A percentile compares a stretch with the other conserved stretches of the same genome.
phyloP scores from a whole-genome alignment of 2,888 invertebrate genomes.

The Matsumyia berberina region DNA sequence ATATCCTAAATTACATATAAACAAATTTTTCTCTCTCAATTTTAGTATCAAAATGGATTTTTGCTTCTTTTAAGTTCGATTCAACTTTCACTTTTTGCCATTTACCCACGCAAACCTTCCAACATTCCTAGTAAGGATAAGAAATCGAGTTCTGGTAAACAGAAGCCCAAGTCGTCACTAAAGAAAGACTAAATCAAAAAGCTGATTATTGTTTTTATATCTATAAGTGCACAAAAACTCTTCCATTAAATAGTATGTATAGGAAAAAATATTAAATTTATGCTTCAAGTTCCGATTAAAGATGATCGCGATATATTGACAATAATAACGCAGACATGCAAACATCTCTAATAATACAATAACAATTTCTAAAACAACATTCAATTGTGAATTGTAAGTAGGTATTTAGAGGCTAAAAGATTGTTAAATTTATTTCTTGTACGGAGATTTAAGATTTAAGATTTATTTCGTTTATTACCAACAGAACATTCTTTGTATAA shows the following conservation, averaged over 20 bases:
- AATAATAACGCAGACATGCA: constrained; percentile 10
- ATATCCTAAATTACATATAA: background rate
- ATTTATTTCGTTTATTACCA: background rate
- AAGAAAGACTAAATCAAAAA: constrained; percentile 6
- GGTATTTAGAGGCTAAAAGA: background rate
- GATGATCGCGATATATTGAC: constrained; percentile 11
- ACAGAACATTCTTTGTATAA: no score
- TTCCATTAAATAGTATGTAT: constrained; percentile 17
- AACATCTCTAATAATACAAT: background rate
- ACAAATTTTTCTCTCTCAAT: constrained; percentile 77
- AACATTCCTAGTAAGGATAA: constrained; percentile 19
- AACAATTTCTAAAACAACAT: background rate
- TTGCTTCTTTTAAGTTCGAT: constrained; percentile 86
- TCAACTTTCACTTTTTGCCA: constrained; percentile 89
- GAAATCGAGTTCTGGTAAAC: background rate
- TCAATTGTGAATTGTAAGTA: background rate
- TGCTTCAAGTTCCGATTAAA: background rate
- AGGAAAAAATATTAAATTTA: background rate
- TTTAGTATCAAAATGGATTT: constrained; percentile 90
- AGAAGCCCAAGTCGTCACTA: constrained; percentile 5
- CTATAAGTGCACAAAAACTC: background rate
- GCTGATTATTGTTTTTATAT: background rate
- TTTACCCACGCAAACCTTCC: constrained; percentile 87
- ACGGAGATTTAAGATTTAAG: background rate
- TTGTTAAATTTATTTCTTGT: background rate